Percentiles rank a stretch among this genome's conserved stretches.
Evolutionary conservation across 1,140 invertebrate species (phyloP).

Genomic region (Drosophila pruinosa): DNA sequence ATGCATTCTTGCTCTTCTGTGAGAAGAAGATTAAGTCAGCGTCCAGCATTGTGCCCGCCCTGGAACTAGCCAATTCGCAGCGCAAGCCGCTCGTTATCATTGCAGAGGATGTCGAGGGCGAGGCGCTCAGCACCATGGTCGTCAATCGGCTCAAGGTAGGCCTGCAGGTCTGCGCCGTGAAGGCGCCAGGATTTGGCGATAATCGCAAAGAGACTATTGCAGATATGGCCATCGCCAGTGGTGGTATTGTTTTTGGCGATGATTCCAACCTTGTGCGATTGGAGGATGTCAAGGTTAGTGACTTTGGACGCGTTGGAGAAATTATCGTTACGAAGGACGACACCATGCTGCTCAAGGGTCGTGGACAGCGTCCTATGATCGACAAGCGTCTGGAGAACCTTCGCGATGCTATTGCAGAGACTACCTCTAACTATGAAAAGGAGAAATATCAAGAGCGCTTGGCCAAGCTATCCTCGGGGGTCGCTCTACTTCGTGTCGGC

Average conservation of each 20-base stretch:
- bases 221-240: slow-evolving; percentile 99
- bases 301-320: slow-evolving; percentile 97
- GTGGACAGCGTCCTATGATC: slow-evolving; percentile 93
- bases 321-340: slow-evolving; percentile 99
- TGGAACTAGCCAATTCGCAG: slow-evolving; percentile 97
- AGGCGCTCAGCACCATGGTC: slow-evolving; percentile 98
- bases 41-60: slow-evolving; percentile 97
- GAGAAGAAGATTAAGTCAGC: slow-evolving; percentile 99
- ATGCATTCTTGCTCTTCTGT: slow-evolving; percentile 95
- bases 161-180: slow-evolving; percentile 98
- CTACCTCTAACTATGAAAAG: slow-evolving; percentile 98
- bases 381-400: slow-evolving; percentile 94
- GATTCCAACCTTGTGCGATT: slow-evolving; percentile 98
- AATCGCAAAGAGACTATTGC: slow-evolving; percentile 98
- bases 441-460: slow-evolving; percentile 98
- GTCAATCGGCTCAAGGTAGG: slow-evolving; percentile 99
- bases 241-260: slow-evolving; percentile 99
- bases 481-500: slow-evolving; percentile 97
- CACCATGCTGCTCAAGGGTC: slow-evolving; percentile 94
- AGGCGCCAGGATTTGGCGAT: slow-evolving; percentile 99
- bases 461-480: slow-evolving; percentile 96
- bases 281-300: slow-evolving; percentile 94
- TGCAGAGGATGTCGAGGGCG: slow-evolving; percentile 99
- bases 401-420: slow-evolving; percentile 95
- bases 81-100: slow-evolving; percentile 97